Percentiles rank a stretch among this genome's conserved stretches.
Conservation (phyloP, 2,888 invertebrate species). For the Ophioninae sp. region DNA sequence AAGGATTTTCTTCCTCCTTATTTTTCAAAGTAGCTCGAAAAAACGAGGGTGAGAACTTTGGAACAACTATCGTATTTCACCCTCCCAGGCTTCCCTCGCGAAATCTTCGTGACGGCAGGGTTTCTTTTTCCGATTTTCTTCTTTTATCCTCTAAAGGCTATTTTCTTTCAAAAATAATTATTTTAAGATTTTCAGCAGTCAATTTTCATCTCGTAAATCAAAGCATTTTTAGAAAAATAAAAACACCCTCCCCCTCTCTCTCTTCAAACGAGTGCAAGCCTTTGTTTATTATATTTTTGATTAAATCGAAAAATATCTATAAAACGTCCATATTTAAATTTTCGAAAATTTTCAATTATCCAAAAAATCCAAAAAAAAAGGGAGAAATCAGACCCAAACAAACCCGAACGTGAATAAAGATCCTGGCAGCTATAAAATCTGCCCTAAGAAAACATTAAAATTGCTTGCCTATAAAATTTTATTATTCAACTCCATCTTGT, state of each 20-base stretch:
- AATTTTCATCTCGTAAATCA: background rate
- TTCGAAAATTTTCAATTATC: too few relatives aligned
- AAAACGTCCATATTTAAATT: too few relatives aligned
- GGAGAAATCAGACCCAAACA: too few relatives aligned
- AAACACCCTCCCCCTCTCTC: too few relatives aligned
- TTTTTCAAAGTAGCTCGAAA: constrained; percentile 39
- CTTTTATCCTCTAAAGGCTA: background rate
- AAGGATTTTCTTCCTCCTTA: constrained; percentile 41
- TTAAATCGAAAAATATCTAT: too few relatives aligned
- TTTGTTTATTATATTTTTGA: too few relatives aligned
- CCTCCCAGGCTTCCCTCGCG: constrained; percentile 1
- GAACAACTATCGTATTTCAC: constrained; percentile 49
- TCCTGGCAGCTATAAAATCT: background rate
- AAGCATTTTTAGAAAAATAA: background rate
- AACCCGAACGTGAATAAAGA: background rate
- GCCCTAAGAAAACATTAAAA: background rate
- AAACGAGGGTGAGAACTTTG: constrained; percentile 44
- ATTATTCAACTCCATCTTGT: background rate
- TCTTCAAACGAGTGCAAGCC: too few relatives aligned
- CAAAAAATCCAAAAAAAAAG: too few relatives aligned
- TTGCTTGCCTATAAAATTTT: background rate
- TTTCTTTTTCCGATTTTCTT: background rate
- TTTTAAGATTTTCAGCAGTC: background rate
- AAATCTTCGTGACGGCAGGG: constrained; percentile 11
- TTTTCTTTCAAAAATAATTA: constrained; percentile 12